Evolutionary conservation across 2,888 invertebrate genomes (phyloP).

Genomic region (Agrochola lychnidis): DNA sequence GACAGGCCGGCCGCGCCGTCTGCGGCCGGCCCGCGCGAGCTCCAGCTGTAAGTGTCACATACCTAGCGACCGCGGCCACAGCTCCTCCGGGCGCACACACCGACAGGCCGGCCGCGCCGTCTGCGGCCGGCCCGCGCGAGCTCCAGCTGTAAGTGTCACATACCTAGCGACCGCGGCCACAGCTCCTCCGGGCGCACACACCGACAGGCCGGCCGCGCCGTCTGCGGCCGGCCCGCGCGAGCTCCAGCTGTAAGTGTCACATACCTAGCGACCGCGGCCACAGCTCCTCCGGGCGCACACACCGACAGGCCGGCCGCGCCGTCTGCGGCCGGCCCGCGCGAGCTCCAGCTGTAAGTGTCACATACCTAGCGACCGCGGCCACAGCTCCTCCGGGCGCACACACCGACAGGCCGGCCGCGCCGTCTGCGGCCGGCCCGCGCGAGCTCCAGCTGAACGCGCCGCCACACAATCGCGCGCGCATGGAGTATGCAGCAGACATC

Average conservation of each 20-base stretch:
- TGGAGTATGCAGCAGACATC: constrained; percentile 98
- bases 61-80: constrained; percentile 1
- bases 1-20: neutral
- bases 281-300: constrained; percentile 98
- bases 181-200: constrained; percentile 98
- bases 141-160: neutral
- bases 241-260: constrained; percentile 93
- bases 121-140: neutral
- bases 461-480: constrained; percentile 95
- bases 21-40: neutral
- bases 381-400: constrained; percentile 99
- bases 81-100: constrained; percentile 1
- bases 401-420: constrained; percentile 96
- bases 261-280: constrained; percentile 96
- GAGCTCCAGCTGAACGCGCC: constrained; percentile 98
- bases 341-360: constrained; percentile 4
- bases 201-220: constrained; percentile 96
- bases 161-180: constrained; percentile 96
- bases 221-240: constrained; percentile 95
- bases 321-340: constrained; percentile 39
- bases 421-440: constrained; percentile 97
- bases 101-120: neutral
- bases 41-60: neutral
- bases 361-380: constrained; percentile 91
- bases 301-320: constrained; percentile 96